Conservation (phyloP, 2,113 vertebrate genomes). For the Abramis brama region DNA sequence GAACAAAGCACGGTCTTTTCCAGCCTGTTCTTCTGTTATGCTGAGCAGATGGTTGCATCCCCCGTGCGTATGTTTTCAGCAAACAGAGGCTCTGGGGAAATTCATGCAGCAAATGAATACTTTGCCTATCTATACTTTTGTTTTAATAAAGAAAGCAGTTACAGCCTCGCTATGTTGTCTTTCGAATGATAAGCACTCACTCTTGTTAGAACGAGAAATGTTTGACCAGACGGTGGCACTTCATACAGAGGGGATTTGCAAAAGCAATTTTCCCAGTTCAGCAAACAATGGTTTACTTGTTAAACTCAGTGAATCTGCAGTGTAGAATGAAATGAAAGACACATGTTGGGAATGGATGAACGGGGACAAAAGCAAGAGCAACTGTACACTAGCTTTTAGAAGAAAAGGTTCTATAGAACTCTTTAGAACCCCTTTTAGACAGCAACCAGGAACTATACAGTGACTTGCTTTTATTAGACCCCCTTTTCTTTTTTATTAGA, state of each 20-base stretch:
- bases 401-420: too few relatives aligned
- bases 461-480: background rate
- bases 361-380: background rate
- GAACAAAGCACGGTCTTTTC: slow-evolving; percentile 15
- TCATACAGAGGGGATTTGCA: slow-evolving; percentile 48
- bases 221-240: slow-evolving; percentile 39
- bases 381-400: background rate
- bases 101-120: slow-evolving; percentile 45
- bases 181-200: slow-evolving; percentile 53
- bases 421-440: background rate
- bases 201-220: slow-evolving; percentile 34
- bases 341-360: slow-evolving; percentile 53
- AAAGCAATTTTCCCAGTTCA: slow-evolving; percentile 59
- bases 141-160: slow-evolving; percentile 52
- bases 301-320: slow-evolving; percentile 42
- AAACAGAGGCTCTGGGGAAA: slow-evolving; percentile 46
- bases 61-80: slow-evolving; percentile 26
- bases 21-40: slow-evolving; percentile 57
- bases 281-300: slow-evolving; percentile 65
- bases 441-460: background rate
- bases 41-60: slow-evolving; percentile 60
- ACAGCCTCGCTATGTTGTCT: slow-evolving; percentile 12
- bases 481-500: too few relatives aligned
- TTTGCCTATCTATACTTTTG: background rate
- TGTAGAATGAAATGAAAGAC: slow-evolving; percentile 14